Base-by-base conservation (phyloP, 2,888 invertebrate species). In the Gnatocerus cornutus region DNA sequence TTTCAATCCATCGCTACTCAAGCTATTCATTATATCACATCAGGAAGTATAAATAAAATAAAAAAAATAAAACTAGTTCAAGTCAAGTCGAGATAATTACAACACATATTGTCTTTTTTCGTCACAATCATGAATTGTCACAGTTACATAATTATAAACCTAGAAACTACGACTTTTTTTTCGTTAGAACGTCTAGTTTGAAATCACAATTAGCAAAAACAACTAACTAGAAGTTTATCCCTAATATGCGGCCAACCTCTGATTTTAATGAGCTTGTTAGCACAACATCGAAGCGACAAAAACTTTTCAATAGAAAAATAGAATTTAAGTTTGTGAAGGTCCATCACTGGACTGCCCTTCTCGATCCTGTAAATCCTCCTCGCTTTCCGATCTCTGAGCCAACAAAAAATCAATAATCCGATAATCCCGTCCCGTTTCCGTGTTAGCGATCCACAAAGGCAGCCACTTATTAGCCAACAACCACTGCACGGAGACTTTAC, bases 391-490 rank as follows among this genome's bases (percentile, higher is more conserved):
- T 0, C 82, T 77, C 64, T 83, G 83, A 5, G 82, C 82, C 61
- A 83, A 76, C 33, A 83, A 64, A 73, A 83, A 83, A 75, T 83
- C 83, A n/a, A 83, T 82, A 64, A 83, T 83, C 13, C 83, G 72
- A 74, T 83, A 83, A 73, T 83, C 83, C 50, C 79, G 72, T 5
- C 88, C 88, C 58, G 87, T 87, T n/a, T 85, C 85, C 0, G 85
- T 85, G 68, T 86, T 86, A n/a, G 86, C 86, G 67, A 89, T 88
- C 90, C 90, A 90, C 43, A 89, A 78, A 0, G 90, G 89, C 14
- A 90, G 79, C 90, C 90, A 91, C 76, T 90, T 89, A 78, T 91
- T 90, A 0, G 90, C 89, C 69, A 91, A 83, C 75, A 90, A 85
- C 90, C 91, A 91, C 77, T 90, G 90, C 37, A 90, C 84, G 0